A percentile compares a stretch with the other conserved stretches of the same genome.
Evolutionary conservation across 2,888 invertebrate genomes (phyloP).

Genomic region (Meghimatium bilineatum): DNA sequence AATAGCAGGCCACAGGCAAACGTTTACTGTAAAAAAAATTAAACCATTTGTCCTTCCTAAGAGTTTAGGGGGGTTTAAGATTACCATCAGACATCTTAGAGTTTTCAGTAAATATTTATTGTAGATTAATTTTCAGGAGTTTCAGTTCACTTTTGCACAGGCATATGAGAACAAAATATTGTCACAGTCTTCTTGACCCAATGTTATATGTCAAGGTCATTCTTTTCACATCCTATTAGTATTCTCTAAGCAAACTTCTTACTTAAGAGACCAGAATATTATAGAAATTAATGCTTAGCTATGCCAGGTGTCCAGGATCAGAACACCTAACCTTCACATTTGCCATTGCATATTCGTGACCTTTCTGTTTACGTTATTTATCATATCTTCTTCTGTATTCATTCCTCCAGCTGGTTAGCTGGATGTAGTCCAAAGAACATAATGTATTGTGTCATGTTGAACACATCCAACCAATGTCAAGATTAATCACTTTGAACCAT

Average conservation of each 20-base stretch:
- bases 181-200: conserved; percentile 1
- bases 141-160: background rate
- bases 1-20: conserved; percentile 20
- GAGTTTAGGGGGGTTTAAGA: background rate
- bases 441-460: no score
- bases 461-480: no score
- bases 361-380: no score
- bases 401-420: no score
- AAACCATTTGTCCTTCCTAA: conserved; percentile 32
- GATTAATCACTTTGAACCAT: no score
- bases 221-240: background rate
- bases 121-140: conserved; percentile 6
- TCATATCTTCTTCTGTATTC: no score
- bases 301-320: no score
- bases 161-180: background rate
- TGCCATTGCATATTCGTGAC: no score
- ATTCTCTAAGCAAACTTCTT: background rate
- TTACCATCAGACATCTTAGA: background rate
- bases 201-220: background rate
- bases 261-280: no score
- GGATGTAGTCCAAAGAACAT: no score
- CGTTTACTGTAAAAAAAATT: conserved; percentile 14
- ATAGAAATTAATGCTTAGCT: no score
- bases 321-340: no score
- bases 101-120: conserved; percentile 8